Evolutionary conservation across 2,888 invertebrate genomes (phyloP).

Genomic region (Aromia moschata): DNA sequence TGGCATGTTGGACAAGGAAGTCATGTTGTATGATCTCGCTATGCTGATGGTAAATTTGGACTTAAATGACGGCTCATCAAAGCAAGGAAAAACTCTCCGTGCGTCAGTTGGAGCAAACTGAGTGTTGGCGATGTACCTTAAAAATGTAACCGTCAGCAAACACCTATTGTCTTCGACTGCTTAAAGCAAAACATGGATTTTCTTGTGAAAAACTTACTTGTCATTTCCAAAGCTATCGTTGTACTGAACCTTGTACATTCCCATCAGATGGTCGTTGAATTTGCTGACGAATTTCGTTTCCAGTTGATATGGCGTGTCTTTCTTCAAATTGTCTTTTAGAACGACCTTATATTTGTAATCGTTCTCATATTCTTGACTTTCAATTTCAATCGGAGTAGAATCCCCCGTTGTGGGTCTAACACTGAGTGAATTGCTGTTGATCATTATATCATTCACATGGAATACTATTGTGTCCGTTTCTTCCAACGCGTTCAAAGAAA

Average conservation of each 20-base stretch:
- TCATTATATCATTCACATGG: constrained; percentile 61
- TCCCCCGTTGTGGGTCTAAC: constrained; percentile 43
- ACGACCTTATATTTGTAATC: constrained; percentile 59
- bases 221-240: constrained; percentile 46
- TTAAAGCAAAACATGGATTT: too few species aligned
- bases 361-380: constrained; percentile 51
- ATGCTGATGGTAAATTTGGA: constrained; percentile 79
- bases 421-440: constrained; percentile 57
- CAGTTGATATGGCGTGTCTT: constrained; percentile 61
- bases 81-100: constrained; percentile 85
- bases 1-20: constrained; percentile 75
- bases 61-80: constrained; percentile 86
- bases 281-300: constrained; percentile 66
- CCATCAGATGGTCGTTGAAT: constrained; percentile 67
- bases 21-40: constrained; percentile 66
- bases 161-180: not conserved
- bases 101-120: constrained; percentile 85
- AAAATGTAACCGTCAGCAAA: not conserved
- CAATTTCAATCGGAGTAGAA: constrained; percentile 56
- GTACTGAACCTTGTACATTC: constrained; percentile 69
- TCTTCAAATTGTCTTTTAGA: constrained; percentile 56
- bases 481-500: constrained; percentile 59
- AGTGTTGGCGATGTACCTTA: constrained; percentile 79
- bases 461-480: constrained; percentile 62
- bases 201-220: constrained; percentile 36